phyloP scores from a whole-genome alignment of 1,140 invertebrate genomes.

The Dendrolimus punctatus region DNA sequence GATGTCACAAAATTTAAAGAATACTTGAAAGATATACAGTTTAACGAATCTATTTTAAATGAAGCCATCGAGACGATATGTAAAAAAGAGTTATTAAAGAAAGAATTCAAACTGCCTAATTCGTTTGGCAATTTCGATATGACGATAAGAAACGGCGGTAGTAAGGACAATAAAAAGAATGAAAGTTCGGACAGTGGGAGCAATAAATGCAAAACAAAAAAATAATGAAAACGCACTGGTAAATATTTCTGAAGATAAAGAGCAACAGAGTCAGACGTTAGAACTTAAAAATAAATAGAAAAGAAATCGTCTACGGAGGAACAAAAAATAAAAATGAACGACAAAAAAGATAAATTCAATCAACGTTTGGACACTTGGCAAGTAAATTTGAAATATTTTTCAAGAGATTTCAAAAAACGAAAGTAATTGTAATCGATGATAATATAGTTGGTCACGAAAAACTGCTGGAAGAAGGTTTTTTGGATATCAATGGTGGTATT shows the following conservation, averaged over 20 bases:
- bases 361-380: not conserved
- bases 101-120: slow-evolving; percentile 8
- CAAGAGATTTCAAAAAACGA: not conserved
- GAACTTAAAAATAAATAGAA: too few species aligned
- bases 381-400: not conserved
- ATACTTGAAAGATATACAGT: not conserved
- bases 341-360: too few species aligned
- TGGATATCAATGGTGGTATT: slow-evolving; percentile 3
- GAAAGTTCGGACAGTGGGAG: not conserved
- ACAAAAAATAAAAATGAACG: too few species aligned
- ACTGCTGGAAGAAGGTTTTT: slow-evolving; percentile 1
- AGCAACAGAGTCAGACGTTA: too few species aligned
- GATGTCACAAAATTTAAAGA: not conserved
- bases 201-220: not conserved
- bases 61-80: slow-evolving; percentile 1
- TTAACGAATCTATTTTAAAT: not conserved
- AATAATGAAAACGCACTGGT: too few species aligned
- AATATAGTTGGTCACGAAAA: not conserved
- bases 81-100: not conserved
- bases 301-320: too few species aligned
- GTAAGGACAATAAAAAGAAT: not conserved
- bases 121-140: slow-evolving; percentile 10
- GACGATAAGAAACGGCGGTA: slow-evolving; percentile 1
- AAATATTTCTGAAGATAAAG: too few species aligned
- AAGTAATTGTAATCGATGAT: slow-evolving; percentile 1